A percentile compares a stretch with the other conserved stretches of the same genome.
Conservation (phyloP, 2,797 vertebrate species). For the Phaenicophaeus curvirostris region DNA sequence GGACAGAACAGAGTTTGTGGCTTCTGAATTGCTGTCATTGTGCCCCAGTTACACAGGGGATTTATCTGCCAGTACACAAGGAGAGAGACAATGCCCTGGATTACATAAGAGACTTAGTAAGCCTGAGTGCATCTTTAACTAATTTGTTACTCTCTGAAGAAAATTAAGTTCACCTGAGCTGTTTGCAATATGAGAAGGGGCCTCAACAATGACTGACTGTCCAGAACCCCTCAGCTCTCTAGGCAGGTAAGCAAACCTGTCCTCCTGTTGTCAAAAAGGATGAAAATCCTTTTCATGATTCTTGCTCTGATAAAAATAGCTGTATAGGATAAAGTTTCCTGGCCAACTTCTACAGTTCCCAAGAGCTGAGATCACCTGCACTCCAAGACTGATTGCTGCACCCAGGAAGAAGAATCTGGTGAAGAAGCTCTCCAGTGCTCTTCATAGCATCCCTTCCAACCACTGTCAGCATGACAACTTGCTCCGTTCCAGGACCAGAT, state of each 20-base stretch:
- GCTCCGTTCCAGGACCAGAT: slow-evolving; percentile 68
- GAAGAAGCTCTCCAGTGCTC: slow-evolving; percentile 73
- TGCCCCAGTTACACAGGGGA: not conserved
- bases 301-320: not conserved
- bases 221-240: not conserved
- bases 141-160: not conserved
- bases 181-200: not conserved
- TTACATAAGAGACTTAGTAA: not conserved
- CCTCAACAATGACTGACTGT: not conserved
- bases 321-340: not conserved
- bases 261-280: too few relatives aligned
- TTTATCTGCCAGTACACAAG: not conserved
- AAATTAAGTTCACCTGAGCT: not conserved
- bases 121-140: not conserved
- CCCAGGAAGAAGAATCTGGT: slow-evolving; percentile 60
- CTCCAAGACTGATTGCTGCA: not conserved
- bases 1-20: not conserved
- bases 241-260: not conserved
- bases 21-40: not conserved
- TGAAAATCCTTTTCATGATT: too few relatives aligned
- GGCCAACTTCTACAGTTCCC: not conserved
- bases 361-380: slow-evolving; percentile 22
- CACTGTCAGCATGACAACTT: slow-evolving; percentile 76
- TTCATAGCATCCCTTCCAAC: slow-evolving; percentile 63
- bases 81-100: not conserved